Conservation (phyloP, 2,888 invertebrate species). For the Dendrolimus pini region DNA sequence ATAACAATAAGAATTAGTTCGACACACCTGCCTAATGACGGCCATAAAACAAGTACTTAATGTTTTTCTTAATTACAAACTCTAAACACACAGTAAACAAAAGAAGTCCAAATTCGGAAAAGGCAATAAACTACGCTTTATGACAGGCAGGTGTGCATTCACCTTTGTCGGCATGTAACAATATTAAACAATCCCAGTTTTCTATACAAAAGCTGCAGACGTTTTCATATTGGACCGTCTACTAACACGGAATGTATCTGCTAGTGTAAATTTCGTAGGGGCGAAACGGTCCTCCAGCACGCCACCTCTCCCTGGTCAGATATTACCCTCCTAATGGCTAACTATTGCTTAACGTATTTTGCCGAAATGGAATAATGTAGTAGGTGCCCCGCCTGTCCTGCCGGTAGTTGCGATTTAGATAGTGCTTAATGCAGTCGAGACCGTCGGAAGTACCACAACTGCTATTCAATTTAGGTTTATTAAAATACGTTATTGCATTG, state of each 20-base stretch:
- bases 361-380: constrained; percentile 58
- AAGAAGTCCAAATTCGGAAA: too few species aligned
- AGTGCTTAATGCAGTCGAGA: constrained; percentile 42
- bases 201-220: constrained; percentile 67
- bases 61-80: too few species aligned
- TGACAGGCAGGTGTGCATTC: too few species aligned
- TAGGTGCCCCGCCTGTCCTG: constrained; percentile 35
- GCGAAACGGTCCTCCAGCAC: constrained; percentile 60
- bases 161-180: too few species aligned
- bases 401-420: constrained; percentile 56
- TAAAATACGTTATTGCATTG: constrained; percentile 37
- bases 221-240: constrained; percentile 68
- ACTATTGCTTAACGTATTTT: constrained; percentile 72
- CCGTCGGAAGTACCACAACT: constrained; percentile 33
- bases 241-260: constrained; percentile 44
- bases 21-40: too few species aligned
- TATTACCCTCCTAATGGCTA: constrained; percentile 67
- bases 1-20: too few species aligned
- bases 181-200: constrained; percentile 57
- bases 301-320: constrained; percentile 69
- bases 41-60: too few species aligned
- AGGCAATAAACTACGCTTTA: too few species aligned
- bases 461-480: constrained; percentile 55
- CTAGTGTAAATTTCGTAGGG: constrained; percentile 61
- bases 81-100: too few species aligned